Conservation (phyloP, 2,888 invertebrate species). For the Aradus depressus region DNA sequence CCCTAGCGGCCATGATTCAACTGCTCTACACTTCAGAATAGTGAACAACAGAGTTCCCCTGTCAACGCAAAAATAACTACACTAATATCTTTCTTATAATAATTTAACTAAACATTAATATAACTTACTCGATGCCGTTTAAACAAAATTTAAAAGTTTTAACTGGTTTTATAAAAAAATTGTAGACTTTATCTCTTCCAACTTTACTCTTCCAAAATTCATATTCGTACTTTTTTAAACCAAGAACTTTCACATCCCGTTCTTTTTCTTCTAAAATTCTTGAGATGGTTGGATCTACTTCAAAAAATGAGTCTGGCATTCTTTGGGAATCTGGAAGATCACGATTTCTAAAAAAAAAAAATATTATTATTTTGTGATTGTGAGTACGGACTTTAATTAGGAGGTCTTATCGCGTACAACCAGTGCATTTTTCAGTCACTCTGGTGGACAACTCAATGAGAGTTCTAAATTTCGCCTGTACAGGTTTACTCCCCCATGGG, state of each 20-base stretch:
- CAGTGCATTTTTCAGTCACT: too few species aligned
- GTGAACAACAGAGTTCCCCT: too few species aligned
- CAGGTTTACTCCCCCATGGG: too few species aligned
- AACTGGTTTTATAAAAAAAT: constrained; percentile 54
- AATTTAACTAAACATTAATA: too few species aligned
- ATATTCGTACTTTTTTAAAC: constrained; percentile 53
- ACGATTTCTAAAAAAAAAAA: constrained; percentile 41
- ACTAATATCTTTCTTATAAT: too few species aligned
- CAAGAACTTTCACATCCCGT: constrained; percentile 49
- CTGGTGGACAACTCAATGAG: constrained; percentile 9
- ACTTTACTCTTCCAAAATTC: constrained; percentile 58
- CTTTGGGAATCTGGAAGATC: constrained; percentile 48
- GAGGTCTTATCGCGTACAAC: too few species aligned
- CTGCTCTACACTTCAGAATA: too few species aligned
- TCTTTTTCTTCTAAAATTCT: constrained; percentile 48
- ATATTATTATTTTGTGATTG: too few species aligned
- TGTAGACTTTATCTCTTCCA: constrained; percentile 48
- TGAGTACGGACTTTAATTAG: too few species aligned
- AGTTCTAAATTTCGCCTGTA: too few species aligned
- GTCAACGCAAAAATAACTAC: too few species aligned
- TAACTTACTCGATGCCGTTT: constrained; percentile 20
- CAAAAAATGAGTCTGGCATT: constrained; percentile 47
- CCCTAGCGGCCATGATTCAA: too few species aligned
- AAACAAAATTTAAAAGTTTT: constrained; percentile 41
- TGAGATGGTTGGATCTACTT: constrained; percentile 55